Percentiles rank a stretch among this genome's conserved stretches.
phyloP scores from a whole-genome alignment of 2,888 invertebrate species.

The Andrena chrysosceles region DNA sequence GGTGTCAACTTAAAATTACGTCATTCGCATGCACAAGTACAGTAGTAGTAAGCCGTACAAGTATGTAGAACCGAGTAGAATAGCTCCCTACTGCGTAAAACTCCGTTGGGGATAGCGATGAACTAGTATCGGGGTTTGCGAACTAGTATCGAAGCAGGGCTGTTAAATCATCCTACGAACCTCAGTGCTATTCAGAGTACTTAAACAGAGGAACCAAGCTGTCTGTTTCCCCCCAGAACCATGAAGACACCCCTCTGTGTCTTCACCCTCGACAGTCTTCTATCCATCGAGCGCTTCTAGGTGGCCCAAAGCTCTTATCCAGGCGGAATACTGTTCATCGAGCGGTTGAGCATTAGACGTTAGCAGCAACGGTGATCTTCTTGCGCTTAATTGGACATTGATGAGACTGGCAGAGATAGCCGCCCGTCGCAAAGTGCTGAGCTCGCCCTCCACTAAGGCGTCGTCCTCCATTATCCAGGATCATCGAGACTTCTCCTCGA shows the following conservation, averaged over 20 bases:
- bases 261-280: not conserved
- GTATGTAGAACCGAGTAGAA: no score
- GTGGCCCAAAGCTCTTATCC: not conserved
- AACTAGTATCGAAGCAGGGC: no score
- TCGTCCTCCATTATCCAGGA: slow-evolving; percentile 26
- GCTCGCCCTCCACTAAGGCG: slow-evolving; percentile 29
- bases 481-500: slow-evolving; percentile 23
- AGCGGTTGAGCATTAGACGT: slow-evolving; percentile 12
- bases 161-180: no score
- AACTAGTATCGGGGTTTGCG: no score
- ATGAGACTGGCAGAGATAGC: slow-evolving; percentile 56
- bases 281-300: not conserved
- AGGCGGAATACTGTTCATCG: not conserved
- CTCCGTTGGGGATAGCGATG: no score
- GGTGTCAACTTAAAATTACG: no score
- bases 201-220: not conserved
- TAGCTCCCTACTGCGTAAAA: no score
- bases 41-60: no score
- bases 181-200: no score
- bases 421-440: slow-evolving; percentile 63
- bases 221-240: not conserved
- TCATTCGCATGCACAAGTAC: no score
- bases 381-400: slow-evolving; percentile 67
- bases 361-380: slow-evolving; percentile 51
- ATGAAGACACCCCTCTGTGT: not conserved